Evolutionary conservation across 2,888 invertebrate species (phyloP).

Genomic region (Dorcus hopei): DNA sequence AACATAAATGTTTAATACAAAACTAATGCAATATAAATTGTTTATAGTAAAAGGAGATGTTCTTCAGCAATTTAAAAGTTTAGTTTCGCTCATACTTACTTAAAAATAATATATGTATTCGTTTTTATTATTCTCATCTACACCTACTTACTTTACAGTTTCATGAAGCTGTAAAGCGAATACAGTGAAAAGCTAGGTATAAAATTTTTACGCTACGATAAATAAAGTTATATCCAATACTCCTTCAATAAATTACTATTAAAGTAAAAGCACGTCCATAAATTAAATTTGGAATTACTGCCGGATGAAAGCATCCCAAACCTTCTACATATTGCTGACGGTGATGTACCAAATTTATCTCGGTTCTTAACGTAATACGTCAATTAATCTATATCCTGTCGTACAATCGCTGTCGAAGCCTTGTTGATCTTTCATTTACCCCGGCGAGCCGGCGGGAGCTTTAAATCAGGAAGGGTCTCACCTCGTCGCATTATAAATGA

Average conservation of each 20-base stretch:
- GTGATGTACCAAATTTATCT: constrained; percentile 11
- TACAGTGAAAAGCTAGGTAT: constrained; percentile 5
- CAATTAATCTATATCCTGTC: constrained; percentile 20
- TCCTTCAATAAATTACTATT: constrained; percentile 9
- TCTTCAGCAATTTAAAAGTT: too few species aligned
- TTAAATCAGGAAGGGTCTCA: constrained; percentile 2
- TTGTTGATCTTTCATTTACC: constrained; percentile 23
- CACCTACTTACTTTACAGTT: too few species aligned
- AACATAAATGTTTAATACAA: too few species aligned
- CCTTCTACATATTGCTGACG: constrained; percentile 9
- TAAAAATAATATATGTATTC: too few species aligned
- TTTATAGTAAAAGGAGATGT: too few species aligned
- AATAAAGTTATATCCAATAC: constrained; percentile 9
- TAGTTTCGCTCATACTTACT: too few species aligned
- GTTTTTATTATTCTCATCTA: too few species aligned
- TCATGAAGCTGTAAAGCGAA: too few species aligned
- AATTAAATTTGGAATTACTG: constrained; percentile 12
- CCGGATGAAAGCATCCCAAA: constrained; percentile 4
- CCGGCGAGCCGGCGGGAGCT: neutral
- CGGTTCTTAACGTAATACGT: constrained; percentile 13
- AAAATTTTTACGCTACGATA: constrained; percentile 3
- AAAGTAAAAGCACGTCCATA: constrained; percentile 7
- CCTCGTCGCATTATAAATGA: constrained; percentile 9
- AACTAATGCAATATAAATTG: too few species aligned
- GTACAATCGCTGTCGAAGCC: constrained; percentile 18